Base-by-base conservation (phyloP, 2,888 invertebrate genomes). In the Scelioninae gen. 1 region DNA sequence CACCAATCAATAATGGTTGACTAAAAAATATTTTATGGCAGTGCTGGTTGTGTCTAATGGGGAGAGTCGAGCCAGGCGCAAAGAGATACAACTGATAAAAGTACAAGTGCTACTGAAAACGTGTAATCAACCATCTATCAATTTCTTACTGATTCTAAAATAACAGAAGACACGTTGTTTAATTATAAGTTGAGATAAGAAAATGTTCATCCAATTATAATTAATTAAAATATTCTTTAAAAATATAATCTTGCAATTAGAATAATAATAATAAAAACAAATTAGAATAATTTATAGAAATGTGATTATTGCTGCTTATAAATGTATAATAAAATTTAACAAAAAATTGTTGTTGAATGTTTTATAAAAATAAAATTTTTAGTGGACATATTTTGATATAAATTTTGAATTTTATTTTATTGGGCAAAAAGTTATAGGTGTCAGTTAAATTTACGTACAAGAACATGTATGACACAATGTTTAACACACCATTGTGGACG, bases 41-140 rank as follows among this genome's bases (percentile, higher is more conserved):
- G 51, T 43, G 32, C 75, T 76, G 16, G 32, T 31, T 43, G 55
- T 43, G 40, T 55, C 23, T 71, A 71, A 71, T 58, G 60, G 49
- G 40, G 43, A 55, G 69, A 53, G n/a, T n/a, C n/a, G 62, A 71
- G 55, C 43, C 53, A 23, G 49, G n/a, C 45, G 56, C 63, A 40
- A 16, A 69, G 78, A 78, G 78, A 78, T 78, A 69, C 56, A 58
- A 45, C 71, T 51, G 78, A 78, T 78, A 71, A 78, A 56, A 65
- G 32, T 56, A 40, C 47, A 65, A 78, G 47, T 49, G 71, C 78
- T 78, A 78, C 78, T 78, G 78, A 71, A 78, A 78, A 78, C 78
- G 15, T 78, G 78, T 71, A 78, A 78, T 78, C 78, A 71, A 1
- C n/a, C 34, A 72, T 71, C 71, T 55, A 58, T 71, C 71, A 51